Evolutionary conservation across 1,140 invertebrate genomes (phyloP).

Genomic region (Varroa destructor): DNA sequence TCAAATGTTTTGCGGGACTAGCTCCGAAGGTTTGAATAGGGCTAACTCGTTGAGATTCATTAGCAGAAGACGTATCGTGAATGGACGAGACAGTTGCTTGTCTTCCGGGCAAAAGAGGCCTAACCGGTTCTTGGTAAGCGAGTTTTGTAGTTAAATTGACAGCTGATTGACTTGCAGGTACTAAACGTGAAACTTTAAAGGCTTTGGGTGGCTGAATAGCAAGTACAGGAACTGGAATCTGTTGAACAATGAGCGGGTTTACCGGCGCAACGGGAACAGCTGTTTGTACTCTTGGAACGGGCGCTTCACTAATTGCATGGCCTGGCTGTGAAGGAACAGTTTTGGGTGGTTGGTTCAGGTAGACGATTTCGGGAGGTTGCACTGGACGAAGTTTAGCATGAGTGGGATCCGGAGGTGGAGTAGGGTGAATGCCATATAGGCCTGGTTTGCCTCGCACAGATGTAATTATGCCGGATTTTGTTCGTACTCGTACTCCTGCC

Average conservation of each 20-base stretch:
- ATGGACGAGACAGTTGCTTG: too few relatives aligned
- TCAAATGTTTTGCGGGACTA: too few relatives aligned
- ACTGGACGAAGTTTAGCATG: neutral
- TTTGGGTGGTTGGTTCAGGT: neutral
- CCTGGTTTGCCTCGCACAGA: conserved; percentile 19
- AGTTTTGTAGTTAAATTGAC: too few relatives aligned
- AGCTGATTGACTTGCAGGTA: too few relatives aligned
- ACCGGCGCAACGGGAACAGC: neutral
- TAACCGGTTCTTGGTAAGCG: too few relatives aligned
- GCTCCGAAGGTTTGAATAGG: too few relatives aligned
- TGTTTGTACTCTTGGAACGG: too few relatives aligned
- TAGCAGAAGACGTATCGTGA: too few relatives aligned
- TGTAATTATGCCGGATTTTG: neutral
- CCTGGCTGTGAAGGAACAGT: neutral
- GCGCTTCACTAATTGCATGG: too few relatives aligned
- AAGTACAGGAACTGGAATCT: neutral
- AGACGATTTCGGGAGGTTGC: conserved; percentile 8
- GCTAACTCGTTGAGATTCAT: too few relatives aligned
- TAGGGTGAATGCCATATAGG: conserved; percentile 18
- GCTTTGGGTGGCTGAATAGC: neutral
- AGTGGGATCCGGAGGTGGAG: conserved; percentile 5
- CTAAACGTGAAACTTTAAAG: too few relatives aligned
- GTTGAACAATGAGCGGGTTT: neutral
- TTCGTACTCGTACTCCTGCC: conserved; percentile 7
- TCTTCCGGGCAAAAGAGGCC: too few relatives aligned